These are phyloP conservation scores for Cantharis nigra DNA, from an alignment of 2,888 invertebrate genomes.

Conservation along the genomic window DNA sequence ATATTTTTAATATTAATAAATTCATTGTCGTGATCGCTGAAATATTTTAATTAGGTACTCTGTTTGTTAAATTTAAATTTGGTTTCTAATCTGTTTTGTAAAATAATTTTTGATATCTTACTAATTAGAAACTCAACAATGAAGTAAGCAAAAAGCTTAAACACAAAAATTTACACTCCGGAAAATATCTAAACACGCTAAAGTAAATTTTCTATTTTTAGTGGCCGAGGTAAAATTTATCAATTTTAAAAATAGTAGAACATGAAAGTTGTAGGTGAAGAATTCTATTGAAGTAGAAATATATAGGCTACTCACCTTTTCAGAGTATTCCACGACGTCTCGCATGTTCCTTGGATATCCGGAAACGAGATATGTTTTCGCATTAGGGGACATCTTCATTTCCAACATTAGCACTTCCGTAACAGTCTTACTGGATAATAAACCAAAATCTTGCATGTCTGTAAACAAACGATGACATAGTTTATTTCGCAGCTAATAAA, in stretches of 20 bases:
- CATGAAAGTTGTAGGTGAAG: neutral
- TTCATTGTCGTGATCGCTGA: neutral
- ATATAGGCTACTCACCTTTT: constrained; percentile 68
- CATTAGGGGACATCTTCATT: constrained; percentile 90
- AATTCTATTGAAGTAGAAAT: neutral
- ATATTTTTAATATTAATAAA: too few relatives aligned
- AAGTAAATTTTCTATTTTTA: neutral
- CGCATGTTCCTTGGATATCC: constrained; percentile 91
- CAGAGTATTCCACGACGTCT: constrained; percentile 89
- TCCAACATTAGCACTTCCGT: constrained; percentile 89
- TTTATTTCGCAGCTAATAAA: constrained; percentile 10
- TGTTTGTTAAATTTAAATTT: neutral
- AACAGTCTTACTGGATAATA: constrained; percentile 83
- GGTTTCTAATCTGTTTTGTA: neutral
- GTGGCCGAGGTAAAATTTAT: neutral
- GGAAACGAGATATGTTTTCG: constrained; percentile 85
- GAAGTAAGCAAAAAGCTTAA: neutral
- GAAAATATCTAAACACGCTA: neutral
- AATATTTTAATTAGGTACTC: neutral
- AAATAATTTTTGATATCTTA: neutral
- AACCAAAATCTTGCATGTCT: constrained; percentile 89
- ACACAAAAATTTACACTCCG: neutral
- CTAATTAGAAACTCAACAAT: neutral
- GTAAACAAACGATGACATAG: constrained; percentile 34
- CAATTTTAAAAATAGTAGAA: neutral